phyloP scores from a whole-genome alignment of 1,140 invertebrate genomes.

The Holotrichia oblita region DNA sequence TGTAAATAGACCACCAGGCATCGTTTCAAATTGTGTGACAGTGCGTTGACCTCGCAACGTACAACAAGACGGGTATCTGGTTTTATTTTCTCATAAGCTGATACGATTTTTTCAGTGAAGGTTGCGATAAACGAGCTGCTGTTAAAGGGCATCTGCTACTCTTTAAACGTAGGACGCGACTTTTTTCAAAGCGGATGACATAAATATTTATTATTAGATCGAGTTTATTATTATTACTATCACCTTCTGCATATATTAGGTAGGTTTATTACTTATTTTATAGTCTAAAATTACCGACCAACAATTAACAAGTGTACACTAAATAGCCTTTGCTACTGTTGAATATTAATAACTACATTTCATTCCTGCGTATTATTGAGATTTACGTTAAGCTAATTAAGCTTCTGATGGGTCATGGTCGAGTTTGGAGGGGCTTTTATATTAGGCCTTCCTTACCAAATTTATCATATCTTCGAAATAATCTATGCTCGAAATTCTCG shows the following conservation, averaged over 20 bases:
- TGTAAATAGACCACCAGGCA: constrained; percentile 18
- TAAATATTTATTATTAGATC: constrained; percentile 28
- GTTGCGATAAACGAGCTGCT: constrained; percentile 19
- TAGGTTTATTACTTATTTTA: neutral
- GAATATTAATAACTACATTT: too few species aligned
- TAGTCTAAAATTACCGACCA: neutral
- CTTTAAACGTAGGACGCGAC: neutral
- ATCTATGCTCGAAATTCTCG: too few species aligned
- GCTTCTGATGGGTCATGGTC: too few species aligned
- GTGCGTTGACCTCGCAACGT: neutral
- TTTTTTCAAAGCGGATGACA: neutral
- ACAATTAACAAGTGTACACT: neutral
- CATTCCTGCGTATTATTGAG: too few species aligned
- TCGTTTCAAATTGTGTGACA: constrained; percentile 34
- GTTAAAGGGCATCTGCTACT: constrained; percentile 30
- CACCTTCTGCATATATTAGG: neutral
- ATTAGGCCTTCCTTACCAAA: too few species aligned
- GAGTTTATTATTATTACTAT: neutral
- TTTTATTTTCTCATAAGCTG: constrained; percentile 32
- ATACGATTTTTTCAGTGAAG: constrained; percentile 20
- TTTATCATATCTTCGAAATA: too few species aligned
- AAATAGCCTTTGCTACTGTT: neutral
- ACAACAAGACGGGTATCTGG: constrained; percentile 24
- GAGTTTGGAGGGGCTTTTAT: too few species aligned
- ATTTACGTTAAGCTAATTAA: too few species aligned